phyloP scores from a whole-genome alignment of 2,113 vertebrate genomes.

The Leucoraja erinaceus region DNA sequence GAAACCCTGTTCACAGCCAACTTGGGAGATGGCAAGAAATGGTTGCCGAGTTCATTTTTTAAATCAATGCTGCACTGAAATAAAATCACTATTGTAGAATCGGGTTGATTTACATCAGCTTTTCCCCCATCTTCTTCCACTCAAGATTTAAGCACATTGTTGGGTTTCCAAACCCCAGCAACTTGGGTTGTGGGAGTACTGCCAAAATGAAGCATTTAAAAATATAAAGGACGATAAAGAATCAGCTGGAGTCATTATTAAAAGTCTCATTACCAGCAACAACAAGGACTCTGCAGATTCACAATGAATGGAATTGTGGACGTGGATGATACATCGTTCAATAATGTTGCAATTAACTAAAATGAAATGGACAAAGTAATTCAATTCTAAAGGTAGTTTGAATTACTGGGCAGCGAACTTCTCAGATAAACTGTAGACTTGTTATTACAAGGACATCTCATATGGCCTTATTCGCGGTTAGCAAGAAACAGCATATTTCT shows the following conservation, averaged over 20 bases:
- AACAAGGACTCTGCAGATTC: not conserved
- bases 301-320: not conserved
- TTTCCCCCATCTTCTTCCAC: not conserved
- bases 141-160: not conserved
- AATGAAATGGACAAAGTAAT: not conserved
- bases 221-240: not conserved
- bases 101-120: not conserved
- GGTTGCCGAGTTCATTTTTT: no score
- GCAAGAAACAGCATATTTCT: not conserved
- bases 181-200: not conserved
- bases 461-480: not conserved
- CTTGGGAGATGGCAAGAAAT: no score
- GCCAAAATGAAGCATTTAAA: not conserved
- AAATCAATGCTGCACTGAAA: not conserved
- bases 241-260: not conserved
- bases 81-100: not conserved
- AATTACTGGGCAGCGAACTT: not conserved
- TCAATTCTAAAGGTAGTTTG: not conserved
- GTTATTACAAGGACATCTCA: not conserved
- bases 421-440: not conserved
- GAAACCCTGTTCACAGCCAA: not conserved
- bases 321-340: not conserved
- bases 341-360: not conserved
- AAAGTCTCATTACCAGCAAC: not conserved
- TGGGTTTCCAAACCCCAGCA: no score